Base-by-base conservation (phyloP, 37 sponge, comb jelly and placozoan species). In the Chondrosia reniformis region DNA sequence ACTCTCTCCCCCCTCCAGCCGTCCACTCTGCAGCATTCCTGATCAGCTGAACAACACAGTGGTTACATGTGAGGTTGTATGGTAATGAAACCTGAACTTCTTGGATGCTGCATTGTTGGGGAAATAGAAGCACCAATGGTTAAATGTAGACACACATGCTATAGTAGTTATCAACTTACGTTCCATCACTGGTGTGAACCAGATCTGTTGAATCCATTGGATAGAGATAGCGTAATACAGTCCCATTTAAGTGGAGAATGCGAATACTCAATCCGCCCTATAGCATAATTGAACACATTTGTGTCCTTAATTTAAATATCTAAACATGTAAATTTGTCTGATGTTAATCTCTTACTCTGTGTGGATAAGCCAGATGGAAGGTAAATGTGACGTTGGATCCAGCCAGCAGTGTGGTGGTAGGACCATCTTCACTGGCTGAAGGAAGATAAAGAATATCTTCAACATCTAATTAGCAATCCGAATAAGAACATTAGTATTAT, bases 11-110 rank as follows among this genome's bases (percentile, higher is more conserved):
- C 4, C 79, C 76, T 24, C 82, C 33, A 43, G 76, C 79, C 0
- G 74, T 45, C 91, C 91, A 89, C 45, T 89, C 91, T 31, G 46
- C 77, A 32, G 91, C 91, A n/a, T 89, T 64, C 27, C 91, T 65
- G 17, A 86, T 21, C 31, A 89, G 55, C 43, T 84, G 91, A n/a
- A 89, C 65, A 17, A 56, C 33, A 34, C 91, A 89, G 1, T 57
- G 45, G 4, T 86, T 83, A 78, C 91, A 89, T 45, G 31, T 44
- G 38, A 86, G 81, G 42, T 42, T 79, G 3, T 57, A 45, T 0
- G 88, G 88, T 13, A 87, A 61, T 0, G 79, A 72, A n/a, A 83
- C 66, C 62, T 77, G 55, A 39, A 44, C 41, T 24, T 17, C 4
- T 25, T 69, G 72, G 3, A 34, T 36, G 15, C 72, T 69, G 72